phyloP scores from a whole-genome alignment of 2,797 vertebrate genomes.

The Pseudochirops corinnae region DNA sequence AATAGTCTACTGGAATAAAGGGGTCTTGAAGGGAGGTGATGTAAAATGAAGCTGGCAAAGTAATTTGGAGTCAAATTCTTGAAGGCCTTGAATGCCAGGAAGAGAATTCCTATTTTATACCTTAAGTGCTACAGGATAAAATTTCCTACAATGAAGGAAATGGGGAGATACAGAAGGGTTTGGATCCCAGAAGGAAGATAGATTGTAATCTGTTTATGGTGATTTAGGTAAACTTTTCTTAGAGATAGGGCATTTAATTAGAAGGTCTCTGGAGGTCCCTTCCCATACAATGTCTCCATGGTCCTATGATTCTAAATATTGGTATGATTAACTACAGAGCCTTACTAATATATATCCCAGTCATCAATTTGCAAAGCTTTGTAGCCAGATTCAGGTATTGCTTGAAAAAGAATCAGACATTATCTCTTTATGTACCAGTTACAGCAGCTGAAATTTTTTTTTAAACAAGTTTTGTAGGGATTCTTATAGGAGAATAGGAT shows the following conservation, averaged over 20 bases:
- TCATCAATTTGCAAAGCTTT: conserved; percentile 15
- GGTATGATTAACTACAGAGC: conserved; percentile 63
- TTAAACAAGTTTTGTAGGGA: conserved; percentile 59
- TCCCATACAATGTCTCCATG: conserved; percentile 58
- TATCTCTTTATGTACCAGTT: conserved; percentile 63
- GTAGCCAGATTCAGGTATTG: conserved; percentile 40
- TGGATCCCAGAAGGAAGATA: background rate
- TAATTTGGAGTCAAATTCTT: background rate
- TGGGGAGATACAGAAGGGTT: background rate
- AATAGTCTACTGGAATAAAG: background rate
- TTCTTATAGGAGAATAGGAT: conserved; percentile 69
- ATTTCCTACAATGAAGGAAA: background rate
- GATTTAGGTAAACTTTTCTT: conserved; percentile 54
- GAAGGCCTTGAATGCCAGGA: background rate
- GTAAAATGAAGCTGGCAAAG: background rate
- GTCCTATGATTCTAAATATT: conserved; percentile 58
- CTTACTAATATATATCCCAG: conserved; percentile 63
- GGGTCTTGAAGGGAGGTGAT: background rate
- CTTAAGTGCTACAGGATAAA: background rate
- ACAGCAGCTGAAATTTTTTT: conserved; percentile 25
- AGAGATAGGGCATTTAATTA: conserved; percentile 39
- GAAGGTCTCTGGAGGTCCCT: conserved; percentile 48
- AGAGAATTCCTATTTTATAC: background rate
- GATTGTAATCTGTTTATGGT: conserved; percentile 56
- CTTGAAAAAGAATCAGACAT: conserved; percentile 56